Conservation (phyloP, 2,797 vertebrate genomes). For the Fistularia commersonii region DNA sequence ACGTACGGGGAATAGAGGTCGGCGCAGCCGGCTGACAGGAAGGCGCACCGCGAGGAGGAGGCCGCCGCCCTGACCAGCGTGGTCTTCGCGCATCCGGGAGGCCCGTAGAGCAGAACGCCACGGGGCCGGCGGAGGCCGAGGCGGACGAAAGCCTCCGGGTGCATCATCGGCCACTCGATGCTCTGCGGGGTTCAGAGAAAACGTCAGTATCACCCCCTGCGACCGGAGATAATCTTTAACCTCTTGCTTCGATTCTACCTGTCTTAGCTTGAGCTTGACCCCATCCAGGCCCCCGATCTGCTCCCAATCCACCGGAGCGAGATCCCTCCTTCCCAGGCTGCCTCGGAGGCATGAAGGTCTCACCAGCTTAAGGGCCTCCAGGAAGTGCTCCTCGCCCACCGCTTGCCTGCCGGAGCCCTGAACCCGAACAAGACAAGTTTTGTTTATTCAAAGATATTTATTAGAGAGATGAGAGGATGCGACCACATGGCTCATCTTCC, state of each 20-base stretch:
- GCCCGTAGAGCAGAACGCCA: slow-evolving; percentile 89
- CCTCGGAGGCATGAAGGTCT: slow-evolving; percentile 85
- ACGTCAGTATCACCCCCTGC: not conserved
- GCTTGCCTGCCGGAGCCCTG: slow-evolving; percentile 65
- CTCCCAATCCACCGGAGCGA: slow-evolving; percentile 83
- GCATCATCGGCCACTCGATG: slow-evolving; percentile 91
- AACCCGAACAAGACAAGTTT: too few species aligned
- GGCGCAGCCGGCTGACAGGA: slow-evolving; percentile 87
- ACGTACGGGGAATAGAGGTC: slow-evolving; percentile 92
- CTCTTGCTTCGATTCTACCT: slow-evolving; percentile 69
- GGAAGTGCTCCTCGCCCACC: slow-evolving; percentile 79
- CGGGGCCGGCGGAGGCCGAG: slow-evolving; percentile 84
- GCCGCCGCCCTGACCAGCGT: slow-evolving; percentile 86
- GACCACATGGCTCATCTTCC: too few species aligned
- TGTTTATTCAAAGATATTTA: too few species aligned
- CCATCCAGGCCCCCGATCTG: slow-evolving; percentile 91
- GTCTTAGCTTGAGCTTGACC: slow-evolving; percentile 87
- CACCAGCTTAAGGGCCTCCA: slow-evolving; percentile 82
- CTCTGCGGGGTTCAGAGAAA: slow-evolving; percentile 55
- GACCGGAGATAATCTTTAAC: not conserved
- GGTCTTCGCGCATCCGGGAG: slow-evolving; percentile 94
- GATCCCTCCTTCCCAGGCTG: slow-evolving; percentile 81
- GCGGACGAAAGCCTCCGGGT: slow-evolving; percentile 84
- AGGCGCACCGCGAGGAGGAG: slow-evolving; percentile 81
- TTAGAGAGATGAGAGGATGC: too few species aligned